Conservation (phyloP, 2,888 invertebrate species). For the Panzeria rudis region DNA sequence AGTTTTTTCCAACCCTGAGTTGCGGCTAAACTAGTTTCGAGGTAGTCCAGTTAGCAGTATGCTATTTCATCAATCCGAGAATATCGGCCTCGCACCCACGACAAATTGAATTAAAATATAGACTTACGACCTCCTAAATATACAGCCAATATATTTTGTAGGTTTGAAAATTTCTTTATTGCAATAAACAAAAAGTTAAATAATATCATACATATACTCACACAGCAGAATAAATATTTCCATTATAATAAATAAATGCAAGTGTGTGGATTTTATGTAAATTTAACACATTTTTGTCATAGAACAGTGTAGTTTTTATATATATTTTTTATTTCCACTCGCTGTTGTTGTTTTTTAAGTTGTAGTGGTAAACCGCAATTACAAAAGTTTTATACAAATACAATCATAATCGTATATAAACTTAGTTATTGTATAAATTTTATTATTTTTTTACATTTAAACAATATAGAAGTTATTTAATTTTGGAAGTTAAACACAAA, state of each 20-base stretch:
- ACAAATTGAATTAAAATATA: too few species aligned
- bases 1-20: too few species aligned
- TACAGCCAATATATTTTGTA: not conserved
- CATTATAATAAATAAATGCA: not conserved
- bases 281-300: conserved; percentile 29
- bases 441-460: not conserved
- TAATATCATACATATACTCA: not conserved
- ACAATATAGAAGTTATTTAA: conserved; percentile 48
- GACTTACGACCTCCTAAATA: too few species aligned
- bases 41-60: too few species aligned
- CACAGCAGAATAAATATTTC: not conserved
- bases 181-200: conserved; percentile 6
- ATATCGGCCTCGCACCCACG: too few species aligned
- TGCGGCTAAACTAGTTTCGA: too few species aligned
- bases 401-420: conserved; percentile 41
- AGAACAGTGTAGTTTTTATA: conserved; percentile 8
- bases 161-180: not conserved
- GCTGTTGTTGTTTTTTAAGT: conserved; percentile 35
- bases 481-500: conserved; percentile 33
- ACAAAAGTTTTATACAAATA: conserved; percentile 63
- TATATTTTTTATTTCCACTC: conserved; percentile 2
- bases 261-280: conserved; percentile 26
- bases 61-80: too few species aligned
- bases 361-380: conserved; percentile 69
- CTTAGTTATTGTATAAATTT: conserved; percentile 11